These are phyloP conservation scores for Drosophila mojavensis DNA, from an alignment of 1,140 invertebrate genomes.

Conservation along the genomic window DNA sequence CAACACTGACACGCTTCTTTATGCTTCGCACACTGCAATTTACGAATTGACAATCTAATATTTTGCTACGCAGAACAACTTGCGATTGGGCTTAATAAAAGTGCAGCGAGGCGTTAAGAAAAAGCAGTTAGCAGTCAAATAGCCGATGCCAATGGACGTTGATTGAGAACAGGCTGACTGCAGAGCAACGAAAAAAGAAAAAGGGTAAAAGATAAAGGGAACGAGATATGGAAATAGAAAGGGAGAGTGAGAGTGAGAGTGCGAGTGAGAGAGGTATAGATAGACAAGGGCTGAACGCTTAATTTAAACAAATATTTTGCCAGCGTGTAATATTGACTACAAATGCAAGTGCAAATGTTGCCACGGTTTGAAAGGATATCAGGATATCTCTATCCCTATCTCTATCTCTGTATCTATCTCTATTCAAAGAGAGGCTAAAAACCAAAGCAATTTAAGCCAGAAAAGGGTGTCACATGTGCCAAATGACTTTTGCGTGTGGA, in stretches of 20 bases:
- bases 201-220: neutral
- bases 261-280: neutral
- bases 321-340: conserved; percentile 80
- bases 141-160: conserved; percentile 52
- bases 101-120: conserved; percentile 69
- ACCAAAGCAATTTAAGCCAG: conserved; percentile 78
- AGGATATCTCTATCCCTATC: conserved; percentile 2
- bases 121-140: conserved; percentile 72
- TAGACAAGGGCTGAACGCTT: conserved; percentile 41
- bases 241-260: no score
- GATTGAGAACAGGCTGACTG: conserved; percentile 48
- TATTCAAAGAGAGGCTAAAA: neutral
- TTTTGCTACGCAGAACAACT: conserved; percentile 51
- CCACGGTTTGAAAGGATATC: conserved; percentile 74
- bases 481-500: conserved; percentile 83
- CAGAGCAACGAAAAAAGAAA: neutral
- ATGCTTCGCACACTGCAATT: conserved; percentile 52
- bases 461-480: conserved; percentile 82
- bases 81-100: conserved; percentile 71
- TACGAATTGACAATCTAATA: conserved; percentile 73
- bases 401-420: no score
- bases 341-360: conserved; percentile 83
- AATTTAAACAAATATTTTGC: conserved; percentile 78
- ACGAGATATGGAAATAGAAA: conserved; percentile 1
- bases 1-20: conserved; percentile 66